Conservation (phyloP, 1,140 invertebrate species). For the Hypsibius dujardini region DNA sequence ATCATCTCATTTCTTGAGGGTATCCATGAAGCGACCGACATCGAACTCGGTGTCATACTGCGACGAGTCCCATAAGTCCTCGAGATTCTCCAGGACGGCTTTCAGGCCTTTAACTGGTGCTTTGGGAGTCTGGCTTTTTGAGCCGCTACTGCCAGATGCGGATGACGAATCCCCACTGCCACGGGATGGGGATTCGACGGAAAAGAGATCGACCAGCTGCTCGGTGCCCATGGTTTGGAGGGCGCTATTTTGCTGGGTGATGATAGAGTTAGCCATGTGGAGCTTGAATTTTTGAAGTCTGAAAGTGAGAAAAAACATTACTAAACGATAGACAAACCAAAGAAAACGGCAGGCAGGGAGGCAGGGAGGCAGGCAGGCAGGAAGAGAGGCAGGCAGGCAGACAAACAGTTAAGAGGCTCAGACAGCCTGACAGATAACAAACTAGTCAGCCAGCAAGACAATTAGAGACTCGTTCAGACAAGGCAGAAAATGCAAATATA, state of each 20-base stretch:
- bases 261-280: conserved; percentile 82
- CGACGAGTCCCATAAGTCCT: conserved; percentile 81
- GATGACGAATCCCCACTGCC: conserved; percentile 17
- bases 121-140: conserved; percentile 22
- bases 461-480: too few relatives aligned
- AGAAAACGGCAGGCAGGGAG: too few relatives aligned
- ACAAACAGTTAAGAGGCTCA: too few relatives aligned
- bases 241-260: conserved; percentile 76
- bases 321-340: too few relatives aligned
- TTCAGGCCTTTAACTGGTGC: conserved; percentile 33
- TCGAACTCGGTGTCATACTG: conserved; percentile 91
- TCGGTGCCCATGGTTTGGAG: conserved; percentile 88
- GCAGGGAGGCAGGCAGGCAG: too few relatives aligned
- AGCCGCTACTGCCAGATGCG: conserved; percentile 20
- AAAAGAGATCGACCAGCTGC: conserved; percentile 37
- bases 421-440: too few relatives aligned
- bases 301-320: conserved; percentile 30
- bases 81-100: conserved; percentile 60
- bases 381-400: too few relatives aligned
- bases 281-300: conserved; percentile 90
- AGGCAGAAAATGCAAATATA: too few relatives aligned
- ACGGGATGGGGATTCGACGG: conserved; percentile 43
- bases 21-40: conserved; percentile 49
- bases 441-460: too few relatives aligned
- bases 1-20: conserved; percentile 25